Evolutionary conservation across 2,888 invertebrate species (phyloP).

Genomic region (Agrochola litura): DNA sequence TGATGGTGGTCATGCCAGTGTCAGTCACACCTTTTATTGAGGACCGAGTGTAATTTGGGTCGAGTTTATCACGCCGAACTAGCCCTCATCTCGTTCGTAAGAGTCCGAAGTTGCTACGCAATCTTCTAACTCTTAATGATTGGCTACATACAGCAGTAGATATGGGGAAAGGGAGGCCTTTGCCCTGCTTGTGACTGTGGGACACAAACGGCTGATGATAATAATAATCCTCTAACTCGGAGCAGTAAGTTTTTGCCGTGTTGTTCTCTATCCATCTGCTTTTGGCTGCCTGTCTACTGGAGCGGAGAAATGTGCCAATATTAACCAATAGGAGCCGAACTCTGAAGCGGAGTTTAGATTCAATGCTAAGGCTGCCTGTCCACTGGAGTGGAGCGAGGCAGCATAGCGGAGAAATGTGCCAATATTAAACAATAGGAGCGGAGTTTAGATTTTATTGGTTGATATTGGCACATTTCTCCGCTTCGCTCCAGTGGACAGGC

Average conservation of each 20-base stretch:
- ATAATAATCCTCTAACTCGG: background rate
- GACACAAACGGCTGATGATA: background rate
- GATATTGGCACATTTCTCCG: too few species aligned
- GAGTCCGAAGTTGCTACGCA: background rate
- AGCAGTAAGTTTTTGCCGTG: background rate
- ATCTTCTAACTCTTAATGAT: background rate
- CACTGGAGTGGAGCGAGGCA: too few species aligned
- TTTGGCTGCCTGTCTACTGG: too few species aligned
- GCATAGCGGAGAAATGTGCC: too few species aligned
- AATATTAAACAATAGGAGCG: too few species aligned
- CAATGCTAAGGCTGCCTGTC: too few species aligned
- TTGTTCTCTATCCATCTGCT: background rate
- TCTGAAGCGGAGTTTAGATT: too few species aligned
- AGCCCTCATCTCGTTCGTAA: background rate
- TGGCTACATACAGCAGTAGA: background rate
- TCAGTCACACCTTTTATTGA: background rate
- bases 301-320: too few species aligned
- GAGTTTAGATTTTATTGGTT: too few species aligned
- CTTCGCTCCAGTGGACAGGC: too few species aligned
- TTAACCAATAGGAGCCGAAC: too few species aligned
- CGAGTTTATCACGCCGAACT: background rate
- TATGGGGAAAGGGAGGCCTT: background rate
- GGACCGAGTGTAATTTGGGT: background rate
- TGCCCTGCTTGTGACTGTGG: background rate
- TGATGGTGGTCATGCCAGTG: too few species aligned